Evolutionary conservation across 2,113 vertebrate species (phyloP), one percentile per base, ranked within the genome.

Genomic region (Ameiurus melas): DNA sequence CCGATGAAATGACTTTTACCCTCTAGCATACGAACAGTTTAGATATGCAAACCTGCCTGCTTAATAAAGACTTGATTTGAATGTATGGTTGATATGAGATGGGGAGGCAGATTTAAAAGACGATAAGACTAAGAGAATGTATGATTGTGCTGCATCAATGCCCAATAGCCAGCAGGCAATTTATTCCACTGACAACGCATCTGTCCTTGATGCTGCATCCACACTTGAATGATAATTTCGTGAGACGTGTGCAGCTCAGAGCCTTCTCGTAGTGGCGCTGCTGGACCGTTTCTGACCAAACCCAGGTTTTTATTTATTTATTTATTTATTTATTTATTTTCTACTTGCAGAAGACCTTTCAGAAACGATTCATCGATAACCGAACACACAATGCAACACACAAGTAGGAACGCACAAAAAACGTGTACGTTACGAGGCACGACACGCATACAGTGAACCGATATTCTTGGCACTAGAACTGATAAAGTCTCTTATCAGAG

Each of bases 131-230:
- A 30, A 19, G 80, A 47, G 43, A 83, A 81, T 87, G 89, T 91
- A 89, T 92, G 81, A 92, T 91, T 86, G 90, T 88, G 89, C 66
- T 88, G 90, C 90, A 73, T 92, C 91, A 89, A 91, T 77, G 66
- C 71, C 84, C 82, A 27, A 75, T 47, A 64, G 92, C 90, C 91
- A 90, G 83, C 89, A 89, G 81, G 86, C 92, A 89, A 92, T 93
- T 90, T 89, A 92, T 93, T 93, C 60, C 92, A 86, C 70, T 91
- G 89, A 92, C 91, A 91, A 91, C 90, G 85, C 83, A 82, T 77
- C 51, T 91, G 93, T 91, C 91, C 93, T 94, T 94, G 92, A 93
- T 93, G 91, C 91, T 90, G 91, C 86, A 86, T 87, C 91, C 88
- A 89, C 88, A 92, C 92, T 91, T 90, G 93, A 93, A 92, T 92